A percentile compares a stretch with the other conserved stretches of the same genome.
phyloP scores from a whole-genome alignment of 2,888 invertebrate genomes.

The Drosophila macrospina region DNA sequence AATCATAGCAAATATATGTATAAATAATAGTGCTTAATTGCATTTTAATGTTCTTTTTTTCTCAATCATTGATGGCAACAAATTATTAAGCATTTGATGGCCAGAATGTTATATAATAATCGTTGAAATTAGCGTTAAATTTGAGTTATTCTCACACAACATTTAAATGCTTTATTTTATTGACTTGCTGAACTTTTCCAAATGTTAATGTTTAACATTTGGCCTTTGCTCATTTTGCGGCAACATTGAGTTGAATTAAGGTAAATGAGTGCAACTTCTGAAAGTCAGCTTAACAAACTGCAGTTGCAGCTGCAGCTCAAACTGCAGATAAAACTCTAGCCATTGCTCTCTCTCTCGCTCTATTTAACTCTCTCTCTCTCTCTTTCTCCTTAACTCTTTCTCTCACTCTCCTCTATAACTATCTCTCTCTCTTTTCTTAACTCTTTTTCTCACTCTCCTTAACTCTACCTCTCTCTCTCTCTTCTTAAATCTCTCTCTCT shows the following conservation, averaged over 20 bases:
- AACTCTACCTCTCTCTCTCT: no score
- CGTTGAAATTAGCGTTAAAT: not conserved
- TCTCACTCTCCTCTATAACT: no score
- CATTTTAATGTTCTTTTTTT: not conserved
- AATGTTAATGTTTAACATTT: slow-evolving; percentile 10
- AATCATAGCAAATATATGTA: not conserved
- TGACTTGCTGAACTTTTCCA: not conserved
- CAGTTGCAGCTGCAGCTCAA: slow-evolving; percentile 5
- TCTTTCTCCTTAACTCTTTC: not conserved
- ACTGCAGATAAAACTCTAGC: not conserved
- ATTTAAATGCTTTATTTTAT: not conserved
- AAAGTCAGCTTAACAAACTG: slow-evolving; percentile 15
- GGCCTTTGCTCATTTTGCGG: slow-evolving; percentile 14
- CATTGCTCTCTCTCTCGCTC: not conserved
- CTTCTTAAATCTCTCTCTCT: not conserved
- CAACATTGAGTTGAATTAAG: slow-evolving; percentile 3
- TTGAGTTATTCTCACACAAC: not conserved
- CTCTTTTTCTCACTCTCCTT: no score
- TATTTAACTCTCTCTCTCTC: no score
- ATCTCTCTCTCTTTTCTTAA: not conserved
- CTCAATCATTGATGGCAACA: not conserved
- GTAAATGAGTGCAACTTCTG: slow-evolving; percentile 3
- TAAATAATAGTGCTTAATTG: not conserved
- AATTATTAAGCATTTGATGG: not conserved
- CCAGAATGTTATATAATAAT: not conserved